Evolutionary conservation across 1,140 invertebrate genomes (phyloP).

Genomic region (Drosophila arizonae): DNA sequence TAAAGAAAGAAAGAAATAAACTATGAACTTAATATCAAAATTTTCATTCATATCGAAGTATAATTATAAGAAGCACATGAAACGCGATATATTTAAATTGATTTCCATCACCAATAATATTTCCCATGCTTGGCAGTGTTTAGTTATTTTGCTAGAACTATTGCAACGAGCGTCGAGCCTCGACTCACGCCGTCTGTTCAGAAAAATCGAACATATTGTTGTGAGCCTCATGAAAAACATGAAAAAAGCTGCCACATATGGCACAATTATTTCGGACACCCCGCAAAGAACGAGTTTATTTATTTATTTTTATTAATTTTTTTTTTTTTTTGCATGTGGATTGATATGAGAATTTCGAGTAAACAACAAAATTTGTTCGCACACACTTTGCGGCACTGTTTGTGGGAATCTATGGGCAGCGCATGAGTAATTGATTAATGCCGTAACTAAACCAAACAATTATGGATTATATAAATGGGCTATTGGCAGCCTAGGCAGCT

Average conservation of each 20-base stretch:
- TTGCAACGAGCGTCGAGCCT: no score
- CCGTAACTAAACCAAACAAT: no score
- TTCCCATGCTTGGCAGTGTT: neutral
- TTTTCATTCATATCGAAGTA: no score
- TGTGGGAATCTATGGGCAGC: neutral
- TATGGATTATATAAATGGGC: no score
- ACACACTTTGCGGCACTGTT: neutral
- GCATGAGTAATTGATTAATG: conserved; percentile 4
- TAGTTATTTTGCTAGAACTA: no score
- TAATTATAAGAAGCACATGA: no score
- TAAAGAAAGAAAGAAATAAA: no score
- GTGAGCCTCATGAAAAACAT: neutral
- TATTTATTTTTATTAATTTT: neutral
- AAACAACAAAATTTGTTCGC: neutral
- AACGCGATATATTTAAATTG: no score
- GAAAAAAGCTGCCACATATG: conserved; percentile 1
- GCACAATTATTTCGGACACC: neutral
- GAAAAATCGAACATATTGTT: no score
- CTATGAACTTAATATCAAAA: no score
- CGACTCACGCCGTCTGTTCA: no score
- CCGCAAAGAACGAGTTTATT: neutral
- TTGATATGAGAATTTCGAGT: neutral
- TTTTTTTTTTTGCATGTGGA: conserved; percentile 6
- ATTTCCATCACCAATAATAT: neutral
- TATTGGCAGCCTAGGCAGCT: no score